Base-by-base conservation (phyloP, 2,888 invertebrate species). In the Drosophila melanocephala region DNA sequence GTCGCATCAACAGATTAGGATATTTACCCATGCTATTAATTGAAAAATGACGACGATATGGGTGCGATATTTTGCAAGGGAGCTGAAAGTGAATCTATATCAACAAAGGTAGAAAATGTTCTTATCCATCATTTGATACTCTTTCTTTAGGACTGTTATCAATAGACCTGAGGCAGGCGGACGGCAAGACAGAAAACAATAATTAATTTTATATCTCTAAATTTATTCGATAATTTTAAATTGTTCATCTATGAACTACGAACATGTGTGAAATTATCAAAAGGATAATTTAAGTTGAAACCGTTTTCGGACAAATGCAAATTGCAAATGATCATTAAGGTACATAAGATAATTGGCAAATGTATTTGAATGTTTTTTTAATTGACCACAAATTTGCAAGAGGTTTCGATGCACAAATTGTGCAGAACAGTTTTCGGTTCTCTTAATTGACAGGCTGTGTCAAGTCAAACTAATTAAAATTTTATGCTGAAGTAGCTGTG, bases 381-480 rank as follows among this genome's bases (percentile, higher is more conserved):
- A 81, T 83, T 83, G 80, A 70, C 80, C 83, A 44, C 64, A 82
- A 70, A 67, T 60, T 61, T 64, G 22, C 59, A 12, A 55, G 57
- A 37, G 64, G 12, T 22, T 59, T 57, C 63, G 30, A 42, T 50
- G 56, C 61, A 47, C 64, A 65, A 65, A 59, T 70, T 62, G 64
- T 61, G 32, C 30, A 19, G 33, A 33, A 37, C 44, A 28, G 22
- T 33, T 72, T 61, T 39, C 1, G 59, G 39, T 39, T 35, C 53
- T 74, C 7, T n/a, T 57, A 85, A 75, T 71, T 77, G 79, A 77
- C 73, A 62, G 61, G 37, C 68, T 28, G 69, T 76, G 73, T 73
- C 79, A 77, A 77, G 81, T 60, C 78, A 83, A 87, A 89, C 87
- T 87, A 87, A 87, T 87, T 87, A 87, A 87, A 87, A 87, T 87